These are phyloP conservation scores for Cataglyphis cursor DNA, from an alignment of 2,888 invertebrate genomes.

Conservation along the genomic window DNA sequence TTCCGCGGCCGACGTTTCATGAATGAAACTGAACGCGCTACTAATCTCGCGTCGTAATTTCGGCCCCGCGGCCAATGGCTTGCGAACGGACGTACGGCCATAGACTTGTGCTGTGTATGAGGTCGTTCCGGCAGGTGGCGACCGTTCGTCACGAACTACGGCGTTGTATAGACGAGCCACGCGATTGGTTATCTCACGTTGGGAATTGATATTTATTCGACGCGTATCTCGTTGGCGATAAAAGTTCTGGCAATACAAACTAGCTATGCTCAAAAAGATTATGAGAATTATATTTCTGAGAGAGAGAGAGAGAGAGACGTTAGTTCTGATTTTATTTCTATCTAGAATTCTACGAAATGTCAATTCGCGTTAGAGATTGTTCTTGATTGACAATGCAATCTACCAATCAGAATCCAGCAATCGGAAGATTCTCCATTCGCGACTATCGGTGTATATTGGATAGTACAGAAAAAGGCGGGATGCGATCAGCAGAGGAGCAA, in stretches of 20 bases:
- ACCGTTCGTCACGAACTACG: neutral
- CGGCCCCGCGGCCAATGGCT: constrained; percentile 66
- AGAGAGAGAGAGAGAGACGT: no score
- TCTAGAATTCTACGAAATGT: neutral
- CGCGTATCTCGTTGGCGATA: no score
- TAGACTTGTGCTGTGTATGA: neutral
- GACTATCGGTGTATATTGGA: neutral
- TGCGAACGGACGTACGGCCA: constrained; percentile 28
- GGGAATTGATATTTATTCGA: neutral
- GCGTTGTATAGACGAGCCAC: neutral
- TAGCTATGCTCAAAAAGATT: neutral
- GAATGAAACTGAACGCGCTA: constrained; percentile 85
- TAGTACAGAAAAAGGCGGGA: constrained; percentile 31
- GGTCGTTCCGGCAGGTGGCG: neutral
- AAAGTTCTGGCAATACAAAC: no score
- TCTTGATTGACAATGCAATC: neutral
- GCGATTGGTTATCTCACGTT: neutral
- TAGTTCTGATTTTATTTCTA: neutral
- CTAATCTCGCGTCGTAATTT: constrained; percentile 71
- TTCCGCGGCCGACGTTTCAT: constrained; percentile 81
- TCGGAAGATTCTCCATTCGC: neutral
- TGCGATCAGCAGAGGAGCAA: neutral
- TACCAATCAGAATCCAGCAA: constrained; percentile 36
- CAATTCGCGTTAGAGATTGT: neutral
- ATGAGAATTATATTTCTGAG: neutral